These are phyloP conservation scores for Nezara viridula DNA, from an alignment of 2,888 invertebrate genomes.

Conservation along the genomic window DNA sequence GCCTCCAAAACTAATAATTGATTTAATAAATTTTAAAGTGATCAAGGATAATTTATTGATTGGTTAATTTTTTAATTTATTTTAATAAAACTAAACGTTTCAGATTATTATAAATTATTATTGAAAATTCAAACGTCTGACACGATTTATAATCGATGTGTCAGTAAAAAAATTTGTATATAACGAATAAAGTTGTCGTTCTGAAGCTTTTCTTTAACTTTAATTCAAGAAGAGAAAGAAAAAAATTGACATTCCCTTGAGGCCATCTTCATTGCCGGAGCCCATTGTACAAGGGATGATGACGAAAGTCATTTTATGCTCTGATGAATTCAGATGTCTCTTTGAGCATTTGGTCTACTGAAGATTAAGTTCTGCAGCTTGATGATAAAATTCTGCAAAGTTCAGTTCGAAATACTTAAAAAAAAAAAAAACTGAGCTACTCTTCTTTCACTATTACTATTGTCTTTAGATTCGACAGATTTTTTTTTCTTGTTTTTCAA, in stretches of 20 bases:
- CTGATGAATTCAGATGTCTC: conserved; percentile 1
- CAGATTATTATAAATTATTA: no score
- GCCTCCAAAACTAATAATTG: no score
- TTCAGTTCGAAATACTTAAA: neutral
- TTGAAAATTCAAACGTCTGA: no score
- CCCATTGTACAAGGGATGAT: neutral
- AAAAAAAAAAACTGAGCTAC: neutral
- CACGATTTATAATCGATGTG: no score
- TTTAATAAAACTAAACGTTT: no score
- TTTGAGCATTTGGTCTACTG: neutral
- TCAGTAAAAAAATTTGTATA: no score
- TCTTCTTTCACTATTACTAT: no score
- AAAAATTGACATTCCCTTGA: neutral
- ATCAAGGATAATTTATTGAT: no score
- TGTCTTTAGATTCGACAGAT: no score
- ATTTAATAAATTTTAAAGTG: no score
- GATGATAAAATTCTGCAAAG: neutral
- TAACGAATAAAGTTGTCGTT: neutral
- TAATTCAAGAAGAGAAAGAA: neutral
- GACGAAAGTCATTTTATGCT: conserved; percentile 9
- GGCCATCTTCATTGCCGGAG: neutral
- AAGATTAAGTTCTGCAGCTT: neutral
- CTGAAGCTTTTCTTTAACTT: neutral
- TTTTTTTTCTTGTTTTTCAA: no score
- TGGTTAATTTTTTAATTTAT: no score